A percentile compares a stretch with the other conserved stretches of the same genome.
Conservation (phyloP, 2,113 vertebrate species). For the Narcine bancroftii region DNA sequence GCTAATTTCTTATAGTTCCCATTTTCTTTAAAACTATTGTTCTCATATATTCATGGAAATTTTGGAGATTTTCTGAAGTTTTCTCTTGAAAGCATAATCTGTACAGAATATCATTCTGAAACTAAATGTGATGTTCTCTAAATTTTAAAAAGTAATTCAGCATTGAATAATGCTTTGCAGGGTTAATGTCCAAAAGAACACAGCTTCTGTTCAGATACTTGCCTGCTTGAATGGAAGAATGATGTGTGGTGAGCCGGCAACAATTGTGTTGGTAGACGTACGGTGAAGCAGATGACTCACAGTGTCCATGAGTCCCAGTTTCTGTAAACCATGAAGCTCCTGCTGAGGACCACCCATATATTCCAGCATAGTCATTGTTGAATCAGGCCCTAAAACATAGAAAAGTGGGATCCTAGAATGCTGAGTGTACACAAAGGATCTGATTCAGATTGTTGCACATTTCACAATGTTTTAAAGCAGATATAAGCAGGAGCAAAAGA, state of each 20-base stretch:
- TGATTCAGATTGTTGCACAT: not conserved
- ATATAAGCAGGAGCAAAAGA: not conserved
- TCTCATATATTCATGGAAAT: too few relatives aligned
- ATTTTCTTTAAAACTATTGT: too few relatives aligned
- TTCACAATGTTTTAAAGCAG: not conserved
- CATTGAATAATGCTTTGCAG: not conserved
- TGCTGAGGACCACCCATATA: conserved; percentile 7
- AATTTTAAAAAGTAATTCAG: not conserved
- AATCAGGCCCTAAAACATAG: not conserved
- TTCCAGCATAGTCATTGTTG: conserved; percentile 21
- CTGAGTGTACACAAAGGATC: not conserved
- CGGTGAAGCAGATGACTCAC: conserved; percentile 15
- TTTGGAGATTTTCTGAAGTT: too few relatives aligned
- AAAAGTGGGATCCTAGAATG: not conserved
- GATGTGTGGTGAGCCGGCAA: not conserved
- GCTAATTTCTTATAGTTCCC: too few relatives aligned
- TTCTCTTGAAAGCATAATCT: not conserved
- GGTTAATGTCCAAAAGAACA: not conserved
- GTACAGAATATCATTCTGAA: not conserved
- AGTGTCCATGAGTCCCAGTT: not conserved
- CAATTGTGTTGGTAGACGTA: not conserved
- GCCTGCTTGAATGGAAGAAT: conserved; percentile 34
- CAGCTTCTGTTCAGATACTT: not conserved
- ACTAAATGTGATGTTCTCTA: not conserved
- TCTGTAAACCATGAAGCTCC: conserved; percentile 7